Base-by-base conservation (phyloP, 1,140 invertebrate genomes). In the Spodoptera frugiperda region DNA sequence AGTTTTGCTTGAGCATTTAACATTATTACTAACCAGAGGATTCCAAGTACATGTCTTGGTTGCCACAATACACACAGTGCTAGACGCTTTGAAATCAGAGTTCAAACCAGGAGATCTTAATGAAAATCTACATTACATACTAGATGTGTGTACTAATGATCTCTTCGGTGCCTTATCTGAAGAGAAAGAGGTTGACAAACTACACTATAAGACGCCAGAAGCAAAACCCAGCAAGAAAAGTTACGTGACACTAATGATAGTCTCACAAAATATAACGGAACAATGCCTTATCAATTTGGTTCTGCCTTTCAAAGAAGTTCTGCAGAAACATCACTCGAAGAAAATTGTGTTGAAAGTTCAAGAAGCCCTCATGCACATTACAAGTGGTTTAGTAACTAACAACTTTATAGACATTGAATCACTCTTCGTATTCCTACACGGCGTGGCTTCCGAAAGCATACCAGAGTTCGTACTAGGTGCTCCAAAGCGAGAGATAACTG, bases 21-120 rank as follows among this genome's bases (percentile, higher is more conserved):
- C 96, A 53, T 94, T 96, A 14, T 91, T 98, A 8, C 94, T 99
- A 61, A 98, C 96, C 0, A 96, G 96, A 89, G 99, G 99, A 10
- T 99, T 97, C 87, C 98, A 99, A 95, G 96, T 99, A 17, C 98
- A 99, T 85, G 98, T 99, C 0, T 94, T 99, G 14, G 97, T 97
- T 3, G 98, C 96, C 78, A 99, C 98, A 0, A 95, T 99, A 3
- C 97, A 99, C 90, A 95, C 96, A 0, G 95, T 99, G 2, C 89
- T 99, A 12, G 95, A 96, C 61, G 95, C 96, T 49, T 89, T 99
- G 61, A 96, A 96, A 80, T 82, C 93, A 1, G 91, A 89, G 3
- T 96, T 98, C 55, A 94, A 96, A 85, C 94, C 96, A 2, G 95
- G 95, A 0, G 97, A 99, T 89, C 95, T 99, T 9, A 97, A 98